Evolutionary conservation across 1,140 invertebrate species (phyloP).

Genomic region (Lordiphosa clarofinis): DNA sequence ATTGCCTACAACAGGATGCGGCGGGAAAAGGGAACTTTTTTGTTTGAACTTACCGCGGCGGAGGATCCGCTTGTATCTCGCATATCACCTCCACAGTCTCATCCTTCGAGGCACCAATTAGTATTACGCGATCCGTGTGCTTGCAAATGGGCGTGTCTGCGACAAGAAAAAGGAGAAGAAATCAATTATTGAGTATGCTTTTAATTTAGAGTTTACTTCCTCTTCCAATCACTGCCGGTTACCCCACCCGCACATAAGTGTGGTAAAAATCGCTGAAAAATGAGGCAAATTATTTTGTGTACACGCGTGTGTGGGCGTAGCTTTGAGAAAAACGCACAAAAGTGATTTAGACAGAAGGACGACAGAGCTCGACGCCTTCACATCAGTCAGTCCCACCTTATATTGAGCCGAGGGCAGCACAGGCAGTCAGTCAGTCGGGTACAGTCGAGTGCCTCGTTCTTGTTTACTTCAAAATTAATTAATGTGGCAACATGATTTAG

Average conservation of each 20-base stretch:
- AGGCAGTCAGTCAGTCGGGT: neutral
- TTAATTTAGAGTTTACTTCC: neutral
- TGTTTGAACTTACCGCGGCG: constrained; percentile 81
- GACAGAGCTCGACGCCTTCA: constrained; percentile 34
- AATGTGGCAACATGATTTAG: constrained; percentile 76
- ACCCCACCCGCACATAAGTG: constrained; percentile 22
- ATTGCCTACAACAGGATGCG: constrained; percentile 53
- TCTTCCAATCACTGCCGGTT: neutral
- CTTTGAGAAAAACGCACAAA: constrained; percentile 64
- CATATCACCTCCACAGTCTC: constrained; percentile 91
- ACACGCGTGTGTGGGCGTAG: constrained; percentile 15
- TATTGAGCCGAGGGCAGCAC: no score
- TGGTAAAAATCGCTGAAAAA: constrained; percentile 46
- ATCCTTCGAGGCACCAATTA: constrained; percentile 90
- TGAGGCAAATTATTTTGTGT: constrained; percentile 36
- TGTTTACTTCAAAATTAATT: constrained; percentile 73
- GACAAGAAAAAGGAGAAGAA: constrained; percentile 21
- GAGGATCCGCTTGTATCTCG: constrained; percentile 92
- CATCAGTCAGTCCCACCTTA: constrained; percentile 43
- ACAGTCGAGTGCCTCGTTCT: constrained; percentile 32
- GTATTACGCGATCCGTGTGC: constrained; percentile 85
- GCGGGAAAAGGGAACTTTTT: constrained; percentile 3
- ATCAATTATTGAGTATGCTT: constrained; percentile 1
- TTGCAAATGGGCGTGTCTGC: constrained; percentile 91
- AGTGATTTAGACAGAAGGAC: constrained; percentile 64